Base-by-base conservation (phyloP, 2,888 invertebrate species). In the Zonitis immaculata region DNA sequence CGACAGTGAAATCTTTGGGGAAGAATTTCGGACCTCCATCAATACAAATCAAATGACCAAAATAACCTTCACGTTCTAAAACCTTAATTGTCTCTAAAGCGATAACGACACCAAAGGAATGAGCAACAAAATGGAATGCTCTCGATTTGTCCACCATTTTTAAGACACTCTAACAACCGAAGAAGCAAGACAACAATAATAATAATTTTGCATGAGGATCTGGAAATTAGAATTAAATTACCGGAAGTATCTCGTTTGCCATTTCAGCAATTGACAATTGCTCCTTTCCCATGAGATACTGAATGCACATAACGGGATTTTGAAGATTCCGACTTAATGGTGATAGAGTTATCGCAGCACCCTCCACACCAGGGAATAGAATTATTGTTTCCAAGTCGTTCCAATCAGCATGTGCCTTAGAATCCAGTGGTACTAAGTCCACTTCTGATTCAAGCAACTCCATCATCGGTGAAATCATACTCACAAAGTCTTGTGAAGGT, bases 61-160 rank as follows among this genome's bases (percentile, higher is more conserved):
- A 76, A 48, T 78, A 78, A 60, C 88, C 88, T 65, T 81, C 77
- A 6, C 75, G 76, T 73, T 92, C 91, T 30, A 95, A 76, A 66
- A 82, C 79, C 7, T 83, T 76, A 4, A 86, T 88, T 54, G 95
- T 76, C 71, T 94, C 90, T 51, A 95, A 74, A 0, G 88, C 87
- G 16, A 94, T 78, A 18, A 88, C 73, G 0, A 87, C 79, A 42
- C 97, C 97, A 69, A 86, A 95, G 11, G 96, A 97, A 78, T 97
- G 95, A 1, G 90, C 95, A 11, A 89, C 81, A 1, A 97, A 71
- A 53, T 83, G 82, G 77, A 89, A 93, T 0, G 80, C 78, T 45
- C 82, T 78, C 1, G 78, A 76, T 0, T 80, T 82, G 0, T 79
- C 72, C 9, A 83, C 66, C 6, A 79, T 76, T 42, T 79, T 75